Conservation (phyloP, 2,888 invertebrate species). For the Hydroisotoma schaefferi region DNA sequence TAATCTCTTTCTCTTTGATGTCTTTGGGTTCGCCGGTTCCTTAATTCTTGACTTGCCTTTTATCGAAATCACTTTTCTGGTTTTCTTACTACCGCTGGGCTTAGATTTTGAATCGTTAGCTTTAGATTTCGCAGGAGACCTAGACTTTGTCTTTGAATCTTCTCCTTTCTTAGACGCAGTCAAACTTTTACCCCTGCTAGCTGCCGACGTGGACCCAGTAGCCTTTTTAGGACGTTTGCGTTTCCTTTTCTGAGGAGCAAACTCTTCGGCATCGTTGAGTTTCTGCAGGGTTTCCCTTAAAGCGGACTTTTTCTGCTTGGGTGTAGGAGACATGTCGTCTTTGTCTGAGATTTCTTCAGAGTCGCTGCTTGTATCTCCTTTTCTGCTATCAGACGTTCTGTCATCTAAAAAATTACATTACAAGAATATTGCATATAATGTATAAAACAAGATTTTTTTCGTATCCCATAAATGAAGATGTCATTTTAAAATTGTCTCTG, state of each 20-base stretch:
- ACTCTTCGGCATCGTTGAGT: constrained; percentile 29
- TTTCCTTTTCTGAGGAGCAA: constrained; percentile 28
- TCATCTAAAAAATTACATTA: too few relatives aligned
- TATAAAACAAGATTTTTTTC: too few relatives aligned
- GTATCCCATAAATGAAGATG: too few relatives aligned
- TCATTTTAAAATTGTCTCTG: too few relatives aligned
- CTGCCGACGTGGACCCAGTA: constrained; percentile 10
- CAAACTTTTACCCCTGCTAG: constrained; percentile 7
- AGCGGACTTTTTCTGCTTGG: constrained; percentile 28
- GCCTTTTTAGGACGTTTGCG: constrained; percentile 26
- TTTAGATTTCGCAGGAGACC: constrained; percentile 3
- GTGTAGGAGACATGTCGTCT: constrained; percentile 26
- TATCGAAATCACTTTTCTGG: background rate
- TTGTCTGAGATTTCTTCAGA: constrained; percentile 10
- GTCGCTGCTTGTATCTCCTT: background rate
- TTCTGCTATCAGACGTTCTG: constrained; percentile 6
- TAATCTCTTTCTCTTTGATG: constrained; percentile 14
- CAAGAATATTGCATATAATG: too few relatives aligned
- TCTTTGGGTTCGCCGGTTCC: constrained; percentile 4
- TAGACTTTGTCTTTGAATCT: background rate
- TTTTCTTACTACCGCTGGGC: background rate
- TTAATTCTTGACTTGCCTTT: constrained; percentile 11
- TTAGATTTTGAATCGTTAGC: background rate
- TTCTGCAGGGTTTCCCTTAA: constrained; percentile 42
- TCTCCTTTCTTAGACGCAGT: constrained; percentile 6